Evolutionary conservation across 2,797 vertebrate genomes (phyloP), one percentile per base, ranked within the genome.

Genomic region (Scolopax rusticola): DNA sequence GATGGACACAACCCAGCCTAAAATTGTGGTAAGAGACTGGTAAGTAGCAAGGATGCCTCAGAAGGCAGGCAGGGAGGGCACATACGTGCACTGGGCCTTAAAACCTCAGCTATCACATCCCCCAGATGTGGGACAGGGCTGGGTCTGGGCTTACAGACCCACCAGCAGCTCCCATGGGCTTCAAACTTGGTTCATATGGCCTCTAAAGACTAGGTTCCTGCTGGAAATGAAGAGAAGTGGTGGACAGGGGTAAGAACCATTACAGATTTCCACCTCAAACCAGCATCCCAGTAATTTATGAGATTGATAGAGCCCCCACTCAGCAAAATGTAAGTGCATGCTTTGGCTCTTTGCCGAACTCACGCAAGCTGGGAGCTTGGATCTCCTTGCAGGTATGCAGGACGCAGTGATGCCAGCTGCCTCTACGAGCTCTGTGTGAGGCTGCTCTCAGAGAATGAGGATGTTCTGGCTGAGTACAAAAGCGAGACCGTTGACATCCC

Each of bases 1-100:
- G 69, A 91, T 99, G 98, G 99, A 99, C 38, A 98, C 97, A n/a
- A 90, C 89, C 56, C 98, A 99, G 96, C 99, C 99, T 5, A 84
- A 97, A 65, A 97, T 99, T 67, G 97, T 91, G 61, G 98, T 98
- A 89, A 98, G 98, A 86, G 99, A 99, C 98, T 99, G 99, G 99
- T 99, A 96, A 98, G 98, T 47, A 45, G 36, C 45, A 4, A 51
- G 11, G 36, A 32, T 61, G 21, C 48, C 78, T 50, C 23, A 5
- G 43, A 65, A 50, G 28, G 28, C 25, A 38, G 61, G 36, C 28
- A 13, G 11, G 59, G 53, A 23, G n/a, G 20, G 11, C 19, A 16
- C 13, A 21, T 9, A 25, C 18, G 47, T 51, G 12, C 19, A 48
- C 15, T 12, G 13, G 24, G 21, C 51, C 17, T 43, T 69, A 21